Base-by-base conservation (phyloP, 2,888 invertebrate species). In the Cancer borealis region DNA sequence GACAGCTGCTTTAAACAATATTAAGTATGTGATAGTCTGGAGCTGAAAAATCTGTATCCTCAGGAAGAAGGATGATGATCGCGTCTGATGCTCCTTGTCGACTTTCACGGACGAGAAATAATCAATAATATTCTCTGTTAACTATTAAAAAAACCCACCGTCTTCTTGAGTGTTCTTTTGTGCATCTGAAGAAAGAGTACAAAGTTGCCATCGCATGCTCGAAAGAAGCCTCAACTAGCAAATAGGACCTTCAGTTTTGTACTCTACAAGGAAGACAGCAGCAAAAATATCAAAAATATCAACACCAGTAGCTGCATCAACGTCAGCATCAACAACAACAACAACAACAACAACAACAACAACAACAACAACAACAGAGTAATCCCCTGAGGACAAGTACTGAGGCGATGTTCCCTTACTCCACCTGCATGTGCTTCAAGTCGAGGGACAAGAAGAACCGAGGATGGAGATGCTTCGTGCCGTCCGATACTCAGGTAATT, bases 381-480 rank as follows among this genome's bases (percentile, higher is more conserved):
- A 30, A 12, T 3, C 30, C 54, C n/a, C 46, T 46, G 66, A 73
- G 91, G 30, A 79, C 30, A 10, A 26, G 26, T 30, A 10, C 26
- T 26, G 73, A 73, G 92, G 92, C 92, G 54, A 94, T 94, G 94
- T 94, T 94, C 94, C 94, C 94, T 47, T 94, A 94, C 94, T 94
- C 94, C 26, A 94, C 94, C 89, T 94, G 94, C 89, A 94, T 94
- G 94, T 94, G 94, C 79, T 94, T 94, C 92, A 94, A 94, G 49
- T 92, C 94, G 79, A 92, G 92, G 89, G 89, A 94, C 79, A 89
- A 88, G 79, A 92, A 79, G 79, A 89, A 66, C 26, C 88, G 79
- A 92, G 88, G 66, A 94, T 94, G 94, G 94, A 54, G 92, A 47
- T 94, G 92, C 92, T 94, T 92, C 92, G 0, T 89, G 12, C 46